A percentile compares a stretch with the other conserved stretches of the same genome.
phyloP scores from a whole-genome alignment of 37 sponge, comb jelly and placozoan species.

The Amphimedon queenslandica region DNA sequence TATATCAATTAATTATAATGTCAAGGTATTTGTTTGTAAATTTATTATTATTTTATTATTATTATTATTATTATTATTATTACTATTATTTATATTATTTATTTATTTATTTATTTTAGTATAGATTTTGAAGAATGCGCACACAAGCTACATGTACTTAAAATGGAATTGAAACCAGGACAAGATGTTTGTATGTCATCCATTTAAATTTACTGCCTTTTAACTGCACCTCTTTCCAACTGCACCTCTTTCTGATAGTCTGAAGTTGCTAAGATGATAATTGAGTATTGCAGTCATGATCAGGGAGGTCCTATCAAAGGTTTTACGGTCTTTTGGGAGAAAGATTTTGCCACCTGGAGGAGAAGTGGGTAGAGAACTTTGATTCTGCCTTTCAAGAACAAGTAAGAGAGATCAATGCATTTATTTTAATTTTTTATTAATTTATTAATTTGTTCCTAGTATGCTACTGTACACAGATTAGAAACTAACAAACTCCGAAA shows the following conservation, averaged over 20 bases:
- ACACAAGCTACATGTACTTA: slow-evolving; percentile 91
- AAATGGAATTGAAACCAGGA: slow-evolving; percentile 72
- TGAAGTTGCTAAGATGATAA: slow-evolving; percentile 77
- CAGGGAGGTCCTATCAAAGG: slow-evolving; percentile 82
- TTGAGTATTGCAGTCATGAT: slow-evolving; percentile 92
- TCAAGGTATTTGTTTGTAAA: slow-evolving; percentile 40
- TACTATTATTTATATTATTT: no score
- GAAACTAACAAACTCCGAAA: slow-evolving; percentile 98
- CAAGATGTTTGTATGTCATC: slow-evolving; percentile 56
- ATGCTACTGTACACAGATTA: slow-evolving; percentile 87
- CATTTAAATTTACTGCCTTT: not conserved
- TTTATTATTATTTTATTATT: no score
- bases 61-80: not conserved
- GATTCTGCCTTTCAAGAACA: slow-evolving; percentile 78
- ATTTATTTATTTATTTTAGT: no score
- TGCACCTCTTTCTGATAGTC: slow-evolving; percentile 34
- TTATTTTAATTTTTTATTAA: no score
- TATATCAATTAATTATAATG: slow-evolving; percentile 97
- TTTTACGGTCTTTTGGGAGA: slow-evolving; percentile 88
- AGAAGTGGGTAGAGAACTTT: slow-evolving; percentile 83
- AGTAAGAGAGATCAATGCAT: slow-evolving; percentile 8
- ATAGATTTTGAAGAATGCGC: slow-evolving; percentile 96
- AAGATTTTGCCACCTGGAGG: slow-evolving; percentile 87
- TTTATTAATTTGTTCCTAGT: slow-evolving; percentile 19
- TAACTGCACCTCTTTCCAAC: no score